Evolutionary conservation across 2,888 invertebrate genomes (phyloP), one percentile per base, ranked within the genome.

Genomic region (Lamproptera curius): DNA sequence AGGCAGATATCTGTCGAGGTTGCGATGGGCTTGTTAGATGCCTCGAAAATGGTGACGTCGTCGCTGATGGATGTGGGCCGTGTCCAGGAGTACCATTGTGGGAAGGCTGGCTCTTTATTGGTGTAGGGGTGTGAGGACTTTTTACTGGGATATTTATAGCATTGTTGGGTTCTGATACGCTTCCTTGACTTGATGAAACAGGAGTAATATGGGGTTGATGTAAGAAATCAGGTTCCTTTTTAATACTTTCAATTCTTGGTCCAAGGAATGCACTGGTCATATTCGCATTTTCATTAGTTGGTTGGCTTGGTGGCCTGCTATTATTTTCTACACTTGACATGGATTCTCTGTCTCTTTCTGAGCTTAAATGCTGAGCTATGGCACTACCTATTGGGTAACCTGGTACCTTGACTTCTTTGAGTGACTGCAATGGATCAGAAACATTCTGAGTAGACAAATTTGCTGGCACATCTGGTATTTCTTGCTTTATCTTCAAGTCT

Each of bases 341-440:
- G 39, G 85, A 83, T 59, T 87, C 85, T 58, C 86, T 74, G 47
- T 88, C 88, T 57, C 89, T 81, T 61, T 87, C 88, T 33, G 83
- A 85, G 58, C 70, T 84, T 55, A 85, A 69, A 67, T 88, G 84
- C 59, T 85, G 85, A 45, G 85, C 81, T 63, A 86, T 85, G 16
- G 86, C 77, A 73, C 84, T 85, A 53, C 90, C 89, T 36, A 90
- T 88, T 50, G 91, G 90, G 66, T 91, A 92, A 26, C 93, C 93
- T 31, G 93, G 93, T 6, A 94, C 93, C 87, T 94, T 94, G 0
- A 94, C 94, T 72, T 94, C 94, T 68, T 94, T 93, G 6, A 94
- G 78, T 57, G 93, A 93, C 65, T 94, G 94, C 54, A 94, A 70
- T 2, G 94, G 94, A 83, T 94, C 94, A 16, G 90, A 75, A 44